A percentile compares a stretch with the other conserved stretches of the same genome.
Evolutionary conservation across 2,888 invertebrate species (phyloP).

Genomic region (Leptinotarsa rubiginosa): DNA sequence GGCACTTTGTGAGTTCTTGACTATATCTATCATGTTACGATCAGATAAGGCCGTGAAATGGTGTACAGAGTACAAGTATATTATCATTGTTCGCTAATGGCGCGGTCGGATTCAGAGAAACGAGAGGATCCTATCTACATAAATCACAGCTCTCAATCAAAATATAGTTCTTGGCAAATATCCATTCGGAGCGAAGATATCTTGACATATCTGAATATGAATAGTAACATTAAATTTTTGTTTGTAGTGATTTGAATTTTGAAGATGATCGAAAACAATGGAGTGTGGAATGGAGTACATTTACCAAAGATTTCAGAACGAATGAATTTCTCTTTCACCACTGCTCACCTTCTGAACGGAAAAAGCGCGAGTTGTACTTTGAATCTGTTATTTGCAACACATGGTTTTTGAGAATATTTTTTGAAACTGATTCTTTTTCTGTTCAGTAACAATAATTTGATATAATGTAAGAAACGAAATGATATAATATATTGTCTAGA

Average conservation of each 20-base stretch:
- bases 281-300: neutral
- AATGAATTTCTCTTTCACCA: too few species aligned
- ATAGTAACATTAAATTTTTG: conserved; percentile 1
- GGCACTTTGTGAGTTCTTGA: neutral
- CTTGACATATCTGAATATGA: conserved; percentile 40
- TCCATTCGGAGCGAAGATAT: conserved; percentile 38
- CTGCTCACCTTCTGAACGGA: too few species aligned
- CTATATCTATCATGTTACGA: neutral
- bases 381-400: too few species aligned
- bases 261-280: conserved; percentile 9
- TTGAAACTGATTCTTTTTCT: too few species aligned
- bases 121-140: conserved; percentile 21
- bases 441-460: too few species aligned
- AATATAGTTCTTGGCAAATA: conserved; percentile 43
- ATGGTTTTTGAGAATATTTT: too few species aligned
- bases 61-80: conserved; percentile 4
- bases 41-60: conserved; percentile 9
- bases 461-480: too few species aligned
- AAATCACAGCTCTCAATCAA: conserved; percentile 44
- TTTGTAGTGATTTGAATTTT: conserved; percentile 20
- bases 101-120: neutral
- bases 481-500: too few species aligned
- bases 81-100: conserved; percentile 24
- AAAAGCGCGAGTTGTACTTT: too few species aligned
- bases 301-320: neutral